phyloP scores from a whole-genome alignment of 2,888 invertebrate genomes.

The Scaeva pyrastri region DNA sequence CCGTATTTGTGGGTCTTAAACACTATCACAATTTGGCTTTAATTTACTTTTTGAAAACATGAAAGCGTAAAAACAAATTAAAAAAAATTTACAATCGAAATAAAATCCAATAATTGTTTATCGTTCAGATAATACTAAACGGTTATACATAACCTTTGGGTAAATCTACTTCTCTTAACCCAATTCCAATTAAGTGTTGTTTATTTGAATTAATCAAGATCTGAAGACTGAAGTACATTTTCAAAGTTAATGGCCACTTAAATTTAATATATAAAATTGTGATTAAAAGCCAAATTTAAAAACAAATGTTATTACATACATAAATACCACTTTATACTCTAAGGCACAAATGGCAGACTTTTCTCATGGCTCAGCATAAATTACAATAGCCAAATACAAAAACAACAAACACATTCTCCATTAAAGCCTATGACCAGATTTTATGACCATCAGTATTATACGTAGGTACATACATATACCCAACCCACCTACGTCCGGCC shows the following conservation, averaged over 20 bases:
- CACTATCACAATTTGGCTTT: too few relatives aligned
- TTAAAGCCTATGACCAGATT: slow-evolving; percentile 57
- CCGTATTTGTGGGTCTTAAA: too few relatives aligned
- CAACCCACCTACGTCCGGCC: slow-evolving; percentile 23
- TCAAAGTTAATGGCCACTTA: slow-evolving; percentile 10
- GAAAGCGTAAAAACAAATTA: too few relatives aligned
- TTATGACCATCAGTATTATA: slow-evolving; percentile 50
- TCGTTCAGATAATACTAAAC: background rate
- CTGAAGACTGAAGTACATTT: slow-evolving; percentile 20
- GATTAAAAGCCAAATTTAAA: slow-evolving; percentile 31
- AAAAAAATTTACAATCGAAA: too few relatives aligned
- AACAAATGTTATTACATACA: slow-evolving; percentile 12
- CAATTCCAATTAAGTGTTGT: background rate
- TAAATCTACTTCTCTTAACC: background rate
- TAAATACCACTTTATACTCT: background rate
- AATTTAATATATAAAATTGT: slow-evolving; percentile 24
- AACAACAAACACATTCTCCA: slow-evolving; percentile 53
- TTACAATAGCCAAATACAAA: background rate
- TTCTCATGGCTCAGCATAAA: slow-evolving; percentile 3
- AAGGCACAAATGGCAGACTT: background rate
- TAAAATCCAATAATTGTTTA: too few relatives aligned
- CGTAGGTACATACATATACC: too few relatives aligned
- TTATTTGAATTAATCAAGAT: slow-evolving; percentile 9
- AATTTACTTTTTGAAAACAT: too few relatives aligned
- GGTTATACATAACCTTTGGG: background rate